These are phyloP conservation scores for Mylabris sibirica DNA, from an alignment of 2,888 invertebrate species.

Conservation along the genomic window DNA sequence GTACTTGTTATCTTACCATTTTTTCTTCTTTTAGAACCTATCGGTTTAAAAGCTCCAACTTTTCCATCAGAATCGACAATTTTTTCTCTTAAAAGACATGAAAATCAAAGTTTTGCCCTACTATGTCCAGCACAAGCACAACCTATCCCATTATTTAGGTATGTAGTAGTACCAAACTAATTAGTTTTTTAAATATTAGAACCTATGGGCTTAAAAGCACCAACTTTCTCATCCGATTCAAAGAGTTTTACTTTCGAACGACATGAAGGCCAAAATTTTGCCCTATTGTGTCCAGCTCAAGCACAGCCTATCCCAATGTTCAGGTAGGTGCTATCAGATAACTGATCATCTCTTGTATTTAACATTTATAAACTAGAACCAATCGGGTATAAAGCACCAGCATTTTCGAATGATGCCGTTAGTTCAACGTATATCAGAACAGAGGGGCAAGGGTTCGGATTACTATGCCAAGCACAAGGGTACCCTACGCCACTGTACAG, in stretches of 20 bases:
- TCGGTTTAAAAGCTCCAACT: constrained; percentile 65
- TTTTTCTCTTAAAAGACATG: constrained; percentile 60
- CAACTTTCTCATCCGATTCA: constrained; percentile 60
- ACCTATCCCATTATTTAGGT: constrained; percentile 72
- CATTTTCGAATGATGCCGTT: constrained; percentile 60
- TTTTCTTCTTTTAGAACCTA: constrained; percentile 60
- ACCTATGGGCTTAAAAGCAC: constrained; percentile 65
- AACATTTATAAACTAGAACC: constrained; percentile 63
- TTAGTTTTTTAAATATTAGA: constrained; percentile 53
- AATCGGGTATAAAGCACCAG: constrained; percentile 66
- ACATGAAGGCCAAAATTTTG: constrained; percentile 60
- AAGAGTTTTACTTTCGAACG: constrained; percentile 63
- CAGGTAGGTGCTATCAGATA: constrained; percentile 65
- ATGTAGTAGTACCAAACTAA: constrained; percentile 50
- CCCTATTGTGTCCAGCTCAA: constrained; percentile 69
- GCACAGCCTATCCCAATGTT: constrained; percentile 74
- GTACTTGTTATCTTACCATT: constrained; percentile 40
- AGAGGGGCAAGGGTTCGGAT: constrained; percentile 58
- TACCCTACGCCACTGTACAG: constrained; percentile 71
- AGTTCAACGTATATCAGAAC: constrained; percentile 62
- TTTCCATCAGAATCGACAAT: constrained; percentile 61
- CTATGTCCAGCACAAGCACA: constrained; percentile 82
- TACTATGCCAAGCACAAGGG: constrained; percentile 67
- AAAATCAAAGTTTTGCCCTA: constrained; percentile 71
- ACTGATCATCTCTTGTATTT: constrained; percentile 52